Evolutionary conservation across 2,797 vertebrate species (phyloP), one percentile per base, ranked within the genome.

Genomic region (Clarias platycephalus): DNA sequence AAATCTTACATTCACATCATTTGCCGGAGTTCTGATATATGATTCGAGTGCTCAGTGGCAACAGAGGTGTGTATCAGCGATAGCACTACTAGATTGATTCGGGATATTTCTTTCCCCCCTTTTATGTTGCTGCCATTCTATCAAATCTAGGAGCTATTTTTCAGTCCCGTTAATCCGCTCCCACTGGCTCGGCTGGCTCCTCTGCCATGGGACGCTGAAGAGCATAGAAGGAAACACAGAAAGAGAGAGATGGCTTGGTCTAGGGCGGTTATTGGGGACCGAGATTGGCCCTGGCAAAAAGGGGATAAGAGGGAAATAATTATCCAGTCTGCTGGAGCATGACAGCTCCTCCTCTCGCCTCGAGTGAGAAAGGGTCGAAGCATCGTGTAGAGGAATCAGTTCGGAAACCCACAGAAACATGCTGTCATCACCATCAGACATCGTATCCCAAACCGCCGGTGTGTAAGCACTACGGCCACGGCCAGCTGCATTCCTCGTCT

Each of bases 251-350:
- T 71, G 70, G 68, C 72, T 85, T 86, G 89, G 92, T 83, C 90
- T 87, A 89, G 85, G 91, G 91, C 88, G 94, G 87, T 93, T 91
- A 94, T 94, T 94, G 93, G 94, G 93, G 93, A 91, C 90, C 88
- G 87, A 91, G 93, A 95, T 92, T 93, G 94, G 87, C 90, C 90
- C 94, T 94, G 94, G 94, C 91, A 91, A 94, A 88, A 91, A 58
- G 91, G 89, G 94, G 94, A 95, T 96, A 95, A 96, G 94, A 93
- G 92, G 91, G 93, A 96, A 95, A 96, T 96, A 95, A 96, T 96
- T 95, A 96, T 94, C 94, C 86, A 90, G 93, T 91, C 92, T 95
- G 93, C 91, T 95, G 95, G 94, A 95, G 94, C 95, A 94, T 94
- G 95, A 95, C 94, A 93, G 94, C 90, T 91, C 87, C 91, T 93